These are phyloP conservation scores for Drosophila flavopinicola DNA, from an alignment of 2,888 invertebrate genomes.

Conservation along the genomic window DNA sequence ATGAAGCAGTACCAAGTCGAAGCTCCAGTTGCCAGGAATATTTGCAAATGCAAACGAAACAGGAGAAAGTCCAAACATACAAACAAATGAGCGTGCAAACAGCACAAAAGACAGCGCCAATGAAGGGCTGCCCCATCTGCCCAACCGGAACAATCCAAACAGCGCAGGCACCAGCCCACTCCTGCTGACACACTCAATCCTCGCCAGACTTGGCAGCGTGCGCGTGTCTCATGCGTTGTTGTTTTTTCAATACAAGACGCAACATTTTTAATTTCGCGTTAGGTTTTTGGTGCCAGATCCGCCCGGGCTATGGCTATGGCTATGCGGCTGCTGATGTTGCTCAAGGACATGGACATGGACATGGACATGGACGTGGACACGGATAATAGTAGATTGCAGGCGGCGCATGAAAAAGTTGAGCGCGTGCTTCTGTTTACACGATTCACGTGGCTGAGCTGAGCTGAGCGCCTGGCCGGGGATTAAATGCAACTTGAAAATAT, in stretches of 20 bases:
- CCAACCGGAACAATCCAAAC: conserved; percentile 45
- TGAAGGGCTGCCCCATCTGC: conserved; percentile 32
- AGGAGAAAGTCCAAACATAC: conserved; percentile 83
- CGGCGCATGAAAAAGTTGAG: conserved; percentile 26
- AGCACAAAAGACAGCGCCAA: conserved; percentile 62
- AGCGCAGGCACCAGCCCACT: conserved; percentile 3
- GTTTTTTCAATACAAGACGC: conserved; percentile 39
- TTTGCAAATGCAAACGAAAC: conserved; percentile 83
- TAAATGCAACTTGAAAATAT: conserved; percentile 80
- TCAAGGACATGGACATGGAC: conserved; percentile 11
- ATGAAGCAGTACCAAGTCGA: conserved; percentile 33
- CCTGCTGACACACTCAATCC: conserved; percentile 23
- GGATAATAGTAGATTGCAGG: conserved; percentile 39
- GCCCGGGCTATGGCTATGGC: not conserved
- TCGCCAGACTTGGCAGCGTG: conserved; percentile 32
- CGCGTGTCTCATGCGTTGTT: conserved; percentile 52
- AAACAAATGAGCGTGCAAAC: conserved; percentile 83
- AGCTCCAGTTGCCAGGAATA: conserved; percentile 72
- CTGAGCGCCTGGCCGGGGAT: conserved; percentile 62
- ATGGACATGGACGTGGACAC: conserved; percentile 7
- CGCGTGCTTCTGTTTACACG: conserved; percentile 74
- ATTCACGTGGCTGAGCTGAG: conserved; percentile 76
- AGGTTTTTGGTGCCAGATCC: conserved; percentile 21
- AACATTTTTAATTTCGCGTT: conserved; percentile 67
- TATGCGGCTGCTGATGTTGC: conserved; percentile 2